A percentile compares a stretch with the other conserved stretches of the same genome.
phyloP scores from a whole-genome alignment of 2,888 invertebrate species.

The Brachypalpus laphriformis region DNA sequence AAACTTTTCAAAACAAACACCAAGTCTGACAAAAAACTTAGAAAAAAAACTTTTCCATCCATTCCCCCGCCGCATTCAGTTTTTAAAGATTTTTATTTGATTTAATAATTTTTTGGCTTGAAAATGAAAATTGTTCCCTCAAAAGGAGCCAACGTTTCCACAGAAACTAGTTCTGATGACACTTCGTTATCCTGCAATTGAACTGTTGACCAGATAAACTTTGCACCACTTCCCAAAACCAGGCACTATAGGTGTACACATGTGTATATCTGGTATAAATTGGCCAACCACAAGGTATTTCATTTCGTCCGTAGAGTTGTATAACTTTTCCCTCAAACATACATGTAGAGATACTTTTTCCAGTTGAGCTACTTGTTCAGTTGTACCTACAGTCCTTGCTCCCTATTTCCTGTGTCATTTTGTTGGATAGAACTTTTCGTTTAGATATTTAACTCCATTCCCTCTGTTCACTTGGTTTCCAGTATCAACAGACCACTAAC shows the following conservation, averaged over 20 bases:
- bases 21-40: neutral
- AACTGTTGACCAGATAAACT: conserved; percentile 68
- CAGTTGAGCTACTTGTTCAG: conserved; percentile 22
- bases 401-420: conserved; percentile 55
- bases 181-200: conserved; percentile 74
- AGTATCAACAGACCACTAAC: conserved; percentile 33
- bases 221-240: conserved; percentile 58
- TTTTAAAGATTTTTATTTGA: conserved; percentile 29
- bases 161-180: conserved; percentile 61
- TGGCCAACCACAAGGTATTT: conserved; percentile 68
- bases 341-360: conserved; percentile 32
- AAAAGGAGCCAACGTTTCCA: conserved; percentile 16
- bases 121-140: neutral
- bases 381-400: neutral
- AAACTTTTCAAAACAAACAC: conserved; percentile 50
- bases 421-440: conserved; percentile 53
- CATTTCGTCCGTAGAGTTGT: conserved; percentile 35
- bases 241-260: neutral
- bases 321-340: conserved; percentile 25
- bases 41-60: neutral
- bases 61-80: neutral
- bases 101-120: conserved; percentile 9
- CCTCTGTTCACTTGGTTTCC: neutral
- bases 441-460: conserved; percentile 42
- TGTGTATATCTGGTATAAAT: conserved; percentile 25